Evolutionary conservation across 2,888 invertebrate genomes (phyloP).

Genomic region (Erebia aethiops): DNA sequence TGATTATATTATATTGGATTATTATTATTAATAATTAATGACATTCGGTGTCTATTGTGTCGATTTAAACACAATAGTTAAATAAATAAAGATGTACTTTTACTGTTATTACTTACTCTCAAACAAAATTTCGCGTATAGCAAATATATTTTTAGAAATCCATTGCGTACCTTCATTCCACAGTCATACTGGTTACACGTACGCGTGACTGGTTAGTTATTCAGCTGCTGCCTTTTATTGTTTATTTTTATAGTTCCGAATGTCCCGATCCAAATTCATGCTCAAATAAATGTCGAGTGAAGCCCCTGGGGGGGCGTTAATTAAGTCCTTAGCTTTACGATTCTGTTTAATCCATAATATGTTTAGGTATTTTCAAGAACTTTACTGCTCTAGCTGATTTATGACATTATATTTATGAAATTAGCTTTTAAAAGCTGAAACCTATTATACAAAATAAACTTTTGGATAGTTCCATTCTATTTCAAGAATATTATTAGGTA

Average conservation of each 20-base stretch:
- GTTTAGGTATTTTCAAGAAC: constrained; percentile 48
- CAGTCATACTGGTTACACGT: background rate
- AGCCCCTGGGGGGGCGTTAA: constrained; percentile 63
- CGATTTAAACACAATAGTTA: too few relatives aligned
- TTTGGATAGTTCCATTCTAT: background rate
- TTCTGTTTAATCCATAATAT: constrained; percentile 54
- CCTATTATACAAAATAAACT: background rate
- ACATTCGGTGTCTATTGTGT: too few relatives aligned
- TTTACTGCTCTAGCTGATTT: constrained; percentile 27
- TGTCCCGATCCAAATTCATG: constrained; percentile 67
- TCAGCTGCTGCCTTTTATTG: constrained; percentile 64
- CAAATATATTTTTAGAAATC: too few relatives aligned
- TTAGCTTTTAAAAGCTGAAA: background rate
- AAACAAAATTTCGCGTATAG: too few relatives aligned
- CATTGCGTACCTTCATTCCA: background rate
- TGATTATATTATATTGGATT: too few relatives aligned
- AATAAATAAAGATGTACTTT: too few relatives aligned
- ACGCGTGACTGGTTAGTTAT: constrained; percentile 44
- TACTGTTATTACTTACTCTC: too few relatives aligned
- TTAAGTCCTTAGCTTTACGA: constrained; percentile 75
- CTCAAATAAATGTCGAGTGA: constrained; percentile 71
- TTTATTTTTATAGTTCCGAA: constrained; percentile 70
- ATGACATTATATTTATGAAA: background rate
- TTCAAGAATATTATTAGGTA: background rate
- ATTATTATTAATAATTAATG: too few relatives aligned